Percentiles rank a stretch among this genome's conserved stretches.
Evolutionary conservation across 2,888 invertebrate species (phyloP).

Genomic region (Trachelus troglodyta): DNA sequence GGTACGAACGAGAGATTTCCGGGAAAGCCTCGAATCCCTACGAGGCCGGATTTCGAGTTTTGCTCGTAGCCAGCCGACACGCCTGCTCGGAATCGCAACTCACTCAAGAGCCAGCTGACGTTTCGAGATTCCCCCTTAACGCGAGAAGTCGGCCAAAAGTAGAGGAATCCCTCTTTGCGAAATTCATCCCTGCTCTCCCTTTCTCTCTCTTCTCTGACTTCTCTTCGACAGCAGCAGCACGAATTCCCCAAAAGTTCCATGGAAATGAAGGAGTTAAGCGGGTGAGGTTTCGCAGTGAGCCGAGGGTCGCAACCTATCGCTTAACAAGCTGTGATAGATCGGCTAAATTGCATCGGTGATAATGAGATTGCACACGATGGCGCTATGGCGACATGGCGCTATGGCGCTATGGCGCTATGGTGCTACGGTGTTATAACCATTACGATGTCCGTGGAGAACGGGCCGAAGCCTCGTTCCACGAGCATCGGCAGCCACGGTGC

Average conservation of each 20-base stretch:
- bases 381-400: conserved; percentile 46
- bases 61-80: conserved; percentile 9
- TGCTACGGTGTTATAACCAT: conserved; percentile 61
- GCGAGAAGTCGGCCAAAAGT: neutral
- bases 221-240: neutral
- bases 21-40: conserved; percentile 14
- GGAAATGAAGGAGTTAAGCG: no score
- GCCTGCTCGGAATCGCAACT: conserved; percentile 42
- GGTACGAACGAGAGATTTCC: conserved; percentile 37
- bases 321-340: conserved; percentile 67
- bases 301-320: conserved; percentile 50
- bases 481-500: conserved; percentile 1
- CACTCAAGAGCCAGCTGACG: conserved; percentile 48
- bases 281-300: no score
- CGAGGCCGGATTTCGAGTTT: conserved; percentile 13
- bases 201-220: neutral
- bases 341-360: conserved; percentile 66
- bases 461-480: conserved; percentile 31
- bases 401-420: conserved; percentile 50
- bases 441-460: conserved; percentile 55
- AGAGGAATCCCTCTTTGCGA: neutral
- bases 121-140: conserved; percentile 12
- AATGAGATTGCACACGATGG: conserved; percentile 66
- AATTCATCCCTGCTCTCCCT: neutral
- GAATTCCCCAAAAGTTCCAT: no score